Evolutionary conservation across 1,140 invertebrate species (phyloP).

Genomic region (Parasteatoda tepidariorum): DNA sequence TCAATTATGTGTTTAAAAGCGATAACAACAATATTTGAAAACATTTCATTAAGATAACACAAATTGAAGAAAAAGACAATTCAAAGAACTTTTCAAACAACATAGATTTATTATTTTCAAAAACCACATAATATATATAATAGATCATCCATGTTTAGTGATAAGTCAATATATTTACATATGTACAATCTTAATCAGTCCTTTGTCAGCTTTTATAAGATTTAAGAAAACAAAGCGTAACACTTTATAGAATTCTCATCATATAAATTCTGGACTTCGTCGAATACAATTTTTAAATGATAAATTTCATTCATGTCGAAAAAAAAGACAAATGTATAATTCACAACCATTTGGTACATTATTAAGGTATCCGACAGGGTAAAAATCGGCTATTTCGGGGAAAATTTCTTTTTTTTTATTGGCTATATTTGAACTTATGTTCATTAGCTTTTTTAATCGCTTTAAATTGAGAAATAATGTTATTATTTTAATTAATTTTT

Average conservation of each 20-base stretch:
- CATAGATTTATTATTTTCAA: slow-evolving; percentile 54
- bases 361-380: no score
- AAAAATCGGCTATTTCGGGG: no score
- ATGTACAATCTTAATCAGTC: slow-evolving; percentile 47
- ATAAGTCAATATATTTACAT: slow-evolving; percentile 47
- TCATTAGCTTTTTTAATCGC: no score
- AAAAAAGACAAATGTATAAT: not conserved
- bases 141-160: slow-evolving; percentile 11
- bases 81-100: not conserved
- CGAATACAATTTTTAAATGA: no score
- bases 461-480: no score
- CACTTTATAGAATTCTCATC: not conserved
- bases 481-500: no score
- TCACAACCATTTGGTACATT: no score
- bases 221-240: not conserved
- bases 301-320: no score
- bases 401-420: no score
- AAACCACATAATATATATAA: slow-evolving; percentile 49
- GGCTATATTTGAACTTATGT: no score
- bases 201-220: not conserved
- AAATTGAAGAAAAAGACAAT: no score
- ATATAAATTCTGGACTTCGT: slow-evolving; percentile 14
- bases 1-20: not conserved
- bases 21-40: not conserved
- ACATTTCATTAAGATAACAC: no score